Evolutionary conservation across 2,797 vertebrate genomes (phyloP), one percentile per base, ranked within the genome.

Genomic region (Acanthurus leucopareius): DNA sequence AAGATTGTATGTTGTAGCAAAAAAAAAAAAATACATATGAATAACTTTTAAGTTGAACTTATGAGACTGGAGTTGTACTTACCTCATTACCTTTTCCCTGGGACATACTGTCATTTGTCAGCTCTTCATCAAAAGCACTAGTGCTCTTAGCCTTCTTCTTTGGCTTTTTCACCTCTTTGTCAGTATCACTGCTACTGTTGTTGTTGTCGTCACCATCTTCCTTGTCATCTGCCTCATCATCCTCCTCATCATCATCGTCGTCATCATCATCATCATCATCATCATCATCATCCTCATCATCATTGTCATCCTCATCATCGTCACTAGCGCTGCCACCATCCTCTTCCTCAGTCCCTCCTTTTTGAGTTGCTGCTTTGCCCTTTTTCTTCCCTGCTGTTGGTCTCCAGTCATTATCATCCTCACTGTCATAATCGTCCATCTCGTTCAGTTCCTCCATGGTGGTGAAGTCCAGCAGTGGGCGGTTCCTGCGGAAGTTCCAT

Each of bases 391-490:
- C 97, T 4, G 95, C 95, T 2, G 96, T 93, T 3, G 98, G 98
- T 25, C 97, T 94, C 98, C 98, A 99, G 86, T 99, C 98, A 19
- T 99, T 99, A 84, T 99, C 98, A 44, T 99, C 98, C 83, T 99
- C 98, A 3, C 98, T 99, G 66, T 99, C 98, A 7, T 99, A 99
- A 90, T 99, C 98, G 76, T 99, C 98, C 96, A 99, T 99, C 73
- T 98, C 97, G 54, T 99, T 98, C 66, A 99, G 93, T 32, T 99
- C 97, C 87, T 98, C 97, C 96, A 99, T 99, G 0, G 97, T 97
- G 4, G 98, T 97, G 82, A 99, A 99, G 95, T 99, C 98, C 80
- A 99, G 91, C 78, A 98, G 92, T 1, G 97, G 97, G 0, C 98
- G 95, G 86, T 99, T 99, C 77, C 98, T 94, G 48, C 98, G 96